Conservation (phyloP, 1,140 invertebrate genomes). For the Trachymyrmex septentrionalis region DNA sequence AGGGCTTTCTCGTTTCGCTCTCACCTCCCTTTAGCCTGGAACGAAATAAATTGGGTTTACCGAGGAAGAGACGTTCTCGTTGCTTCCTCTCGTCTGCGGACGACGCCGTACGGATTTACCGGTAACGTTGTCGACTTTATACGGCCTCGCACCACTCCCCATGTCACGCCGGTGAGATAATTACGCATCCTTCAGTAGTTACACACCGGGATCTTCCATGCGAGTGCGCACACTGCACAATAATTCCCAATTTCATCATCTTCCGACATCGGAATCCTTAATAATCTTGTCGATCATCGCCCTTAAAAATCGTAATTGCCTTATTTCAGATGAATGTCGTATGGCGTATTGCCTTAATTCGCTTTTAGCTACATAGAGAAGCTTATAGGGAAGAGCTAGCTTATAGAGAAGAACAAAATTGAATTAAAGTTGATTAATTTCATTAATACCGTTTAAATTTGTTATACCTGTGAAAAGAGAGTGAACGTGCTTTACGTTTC, state of each 20-base stretch:
- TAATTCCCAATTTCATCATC: not conserved
- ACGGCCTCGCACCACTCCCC: constrained; percentile 6
- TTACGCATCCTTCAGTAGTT: constrained; percentile 62
- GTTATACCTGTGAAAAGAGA: not conserved
- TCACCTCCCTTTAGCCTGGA: constrained; percentile 79
- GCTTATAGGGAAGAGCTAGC: not conserved
- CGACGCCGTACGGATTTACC: constrained; percentile 65
- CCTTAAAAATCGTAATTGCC: not conserved
- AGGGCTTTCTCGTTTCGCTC: constrained; percentile 82
- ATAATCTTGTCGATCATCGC: constrained; percentile 8
- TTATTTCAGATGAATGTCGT: not conserved
- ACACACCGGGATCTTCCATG: constrained; percentile 56
- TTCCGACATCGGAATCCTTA: constrained; percentile 6
- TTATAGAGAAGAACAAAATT: not conserved
- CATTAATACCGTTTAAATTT: not conserved
- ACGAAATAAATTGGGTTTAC: constrained; percentile 85
- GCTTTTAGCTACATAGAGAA: not conserved
- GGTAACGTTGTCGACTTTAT: constrained; percentile 69
- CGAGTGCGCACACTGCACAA: constrained; percentile 13
- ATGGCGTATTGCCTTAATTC: not conserved
- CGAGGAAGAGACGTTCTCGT: constrained; percentile 68
- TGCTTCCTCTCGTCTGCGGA: constrained; percentile 61
- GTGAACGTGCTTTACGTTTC: not conserved
- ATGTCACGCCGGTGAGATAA: constrained; percentile 64
- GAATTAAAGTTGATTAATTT: constrained; percentile 21